Conservation (phyloP, 2,797 vertebrate species). For the Odontamblyopus lacepedii region DNA sequence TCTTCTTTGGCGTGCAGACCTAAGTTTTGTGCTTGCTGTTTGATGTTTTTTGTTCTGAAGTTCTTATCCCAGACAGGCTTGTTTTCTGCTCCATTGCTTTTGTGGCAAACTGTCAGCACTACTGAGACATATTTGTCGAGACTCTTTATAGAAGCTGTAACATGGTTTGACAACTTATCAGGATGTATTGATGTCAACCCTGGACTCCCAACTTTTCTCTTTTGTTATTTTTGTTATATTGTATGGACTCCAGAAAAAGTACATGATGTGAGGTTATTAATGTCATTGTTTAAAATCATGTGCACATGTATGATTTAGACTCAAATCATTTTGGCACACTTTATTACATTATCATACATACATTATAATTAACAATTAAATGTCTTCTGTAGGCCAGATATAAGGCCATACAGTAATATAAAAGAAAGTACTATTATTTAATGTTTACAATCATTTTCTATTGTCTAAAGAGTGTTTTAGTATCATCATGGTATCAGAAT, state of each 20-base stretch:
- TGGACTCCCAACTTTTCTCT: not conserved
- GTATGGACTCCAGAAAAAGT: not conserved
- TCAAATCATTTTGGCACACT: no score
- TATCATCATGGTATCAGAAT: no score
- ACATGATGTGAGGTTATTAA: not conserved
- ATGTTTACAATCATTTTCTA: no score
- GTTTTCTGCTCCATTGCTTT: conserved; percentile 4
- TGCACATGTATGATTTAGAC: not conserved
- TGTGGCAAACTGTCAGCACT: conserved; percentile 9
- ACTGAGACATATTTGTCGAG: not conserved
- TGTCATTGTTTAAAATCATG: not conserved
- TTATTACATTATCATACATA: no score
- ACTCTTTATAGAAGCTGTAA: conserved; percentile 7
- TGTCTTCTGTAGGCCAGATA: no score
- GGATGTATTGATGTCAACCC: not conserved
- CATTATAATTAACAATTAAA: no score
- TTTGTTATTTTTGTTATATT: not conserved
- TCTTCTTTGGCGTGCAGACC: not conserved
- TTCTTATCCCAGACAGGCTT: not conserved
- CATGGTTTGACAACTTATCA: conserved; percentile 6
- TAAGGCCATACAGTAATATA: no score
- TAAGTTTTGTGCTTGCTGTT: not conserved
- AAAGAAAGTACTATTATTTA: no score
- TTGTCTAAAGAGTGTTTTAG: no score
- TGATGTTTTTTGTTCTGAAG: not conserved